A percentile compares a stretch with the other conserved stretches of the same genome.
Conservation (phyloP, 2,888 invertebrate genomes). For the Drosophila eohydei region DNA sequence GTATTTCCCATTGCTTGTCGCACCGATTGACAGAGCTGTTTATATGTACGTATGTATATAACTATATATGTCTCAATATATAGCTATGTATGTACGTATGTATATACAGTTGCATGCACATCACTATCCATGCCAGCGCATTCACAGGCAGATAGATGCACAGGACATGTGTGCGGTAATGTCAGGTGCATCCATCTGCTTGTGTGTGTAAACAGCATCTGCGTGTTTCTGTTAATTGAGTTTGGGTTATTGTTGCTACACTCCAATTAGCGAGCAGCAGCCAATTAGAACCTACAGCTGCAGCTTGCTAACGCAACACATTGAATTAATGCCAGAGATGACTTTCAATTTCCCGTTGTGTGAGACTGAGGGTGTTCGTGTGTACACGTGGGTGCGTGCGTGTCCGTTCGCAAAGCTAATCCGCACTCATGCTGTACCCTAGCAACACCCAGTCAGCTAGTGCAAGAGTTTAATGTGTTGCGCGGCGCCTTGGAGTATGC, state of each 20-base stretch:
- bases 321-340: constrained; percentile 6
- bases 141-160: not conserved
- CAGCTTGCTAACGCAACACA: constrained; percentile 10
- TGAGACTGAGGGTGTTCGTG: not conserved
- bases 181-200: constrained; percentile 6
- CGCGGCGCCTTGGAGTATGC: constrained; percentile 42
- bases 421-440: constrained; percentile 1
- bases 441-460: constrained; percentile 4
- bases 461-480: constrained; percentile 12
- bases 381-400: not conserved
- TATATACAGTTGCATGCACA: not conserved
- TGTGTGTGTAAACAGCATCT: not conserved
- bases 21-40: constrained; percentile 15
- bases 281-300: constrained; percentile 21
- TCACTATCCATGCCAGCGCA: not conserved
- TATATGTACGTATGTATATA: not conserved
- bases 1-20: constrained; percentile 30
- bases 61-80: not conserved
- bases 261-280: constrained; percentile 32
- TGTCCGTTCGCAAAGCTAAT: not conserved
- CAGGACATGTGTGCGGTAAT: not conserved
- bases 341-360: not conserved
- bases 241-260: constrained; percentile 13
- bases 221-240: constrained; percentile 10
- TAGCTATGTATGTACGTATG: not conserved